phyloP scores from a whole-genome alignment of 2,113 vertebrate species.

The Phalacrocorax aristotelis region DNA sequence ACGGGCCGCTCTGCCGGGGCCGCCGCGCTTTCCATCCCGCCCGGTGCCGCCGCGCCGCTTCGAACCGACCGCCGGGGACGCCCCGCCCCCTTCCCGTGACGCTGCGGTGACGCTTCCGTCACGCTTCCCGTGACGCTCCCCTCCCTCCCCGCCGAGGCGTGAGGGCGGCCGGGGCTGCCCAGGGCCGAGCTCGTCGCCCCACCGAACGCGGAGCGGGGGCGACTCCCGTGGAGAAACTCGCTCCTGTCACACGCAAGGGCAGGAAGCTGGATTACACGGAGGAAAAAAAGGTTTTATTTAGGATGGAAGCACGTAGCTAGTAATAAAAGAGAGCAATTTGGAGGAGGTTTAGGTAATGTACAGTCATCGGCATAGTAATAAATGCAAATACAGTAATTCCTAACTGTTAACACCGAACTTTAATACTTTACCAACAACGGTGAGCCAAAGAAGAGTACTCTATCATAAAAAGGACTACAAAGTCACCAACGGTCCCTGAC shows the following conservation, averaged over 20 bases:
- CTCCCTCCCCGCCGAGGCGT: no score
- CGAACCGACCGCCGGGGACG: no score
- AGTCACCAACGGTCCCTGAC: neutral
- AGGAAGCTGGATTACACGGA: fast-evolving
- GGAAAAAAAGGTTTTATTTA: neutral
- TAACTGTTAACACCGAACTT: neutral
- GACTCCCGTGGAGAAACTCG: fast-evolving
- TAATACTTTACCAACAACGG: neutral
- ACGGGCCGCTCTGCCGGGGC: no score
- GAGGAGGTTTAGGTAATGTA: neutral
- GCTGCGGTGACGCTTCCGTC: no score
- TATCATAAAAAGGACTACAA: neutral
- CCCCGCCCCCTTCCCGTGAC: no score
- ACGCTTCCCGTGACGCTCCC: no score
- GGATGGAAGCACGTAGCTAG: neutral
- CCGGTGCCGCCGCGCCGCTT: no score
- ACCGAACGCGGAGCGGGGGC: fast-evolving
- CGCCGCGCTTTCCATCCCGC: no score
- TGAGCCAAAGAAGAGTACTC: neutral
- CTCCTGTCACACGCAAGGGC: fast-evolving
- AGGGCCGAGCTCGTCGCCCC: no score
- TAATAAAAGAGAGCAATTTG: neutral
- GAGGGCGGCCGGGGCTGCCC: no score
- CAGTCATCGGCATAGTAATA: neutral
- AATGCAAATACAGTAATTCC: neutral